These are phyloP conservation scores for Phoenicopterus ruber DNA, from an alignment of 2,113 vertebrate genomes.

Conservation along the genomic window DNA sequence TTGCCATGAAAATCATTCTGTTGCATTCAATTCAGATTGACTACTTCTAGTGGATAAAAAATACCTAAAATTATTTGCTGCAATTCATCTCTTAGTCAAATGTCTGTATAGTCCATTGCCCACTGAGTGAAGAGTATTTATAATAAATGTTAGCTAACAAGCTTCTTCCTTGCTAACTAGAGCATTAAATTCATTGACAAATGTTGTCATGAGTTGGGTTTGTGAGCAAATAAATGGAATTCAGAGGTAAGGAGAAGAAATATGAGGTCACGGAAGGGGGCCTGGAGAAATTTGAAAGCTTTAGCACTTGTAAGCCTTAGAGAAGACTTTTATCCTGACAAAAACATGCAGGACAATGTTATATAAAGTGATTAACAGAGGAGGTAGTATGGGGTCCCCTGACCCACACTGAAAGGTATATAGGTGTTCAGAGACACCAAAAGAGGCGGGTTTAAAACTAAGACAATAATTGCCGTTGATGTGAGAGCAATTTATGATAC, in stretches of 20 bases:
- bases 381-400: not conserved
- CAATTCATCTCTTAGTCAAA: constrained; percentile 24
- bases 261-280: not conserved
- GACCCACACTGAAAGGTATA: not conserved
- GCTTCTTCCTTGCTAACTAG: constrained; percentile 26
- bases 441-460: not conserved
- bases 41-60: not conserved
- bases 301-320: not conserved
- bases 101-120: not conserved
- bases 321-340: not conserved
- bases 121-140: not conserved
- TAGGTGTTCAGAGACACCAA: not conserved
- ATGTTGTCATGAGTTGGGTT: not conserved
- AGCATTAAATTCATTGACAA: constrained; percentile 41
- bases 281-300: not conserved
- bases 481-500: not conserved
- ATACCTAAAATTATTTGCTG: constrained; percentile 17
- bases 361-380: not conserved
- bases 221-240: not conserved
- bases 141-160: constrained; percentile 24
- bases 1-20: not conserved
- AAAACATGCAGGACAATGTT: not conserved
- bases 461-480: not conserved
- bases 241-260: not conserved
- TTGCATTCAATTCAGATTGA: not conserved